These are phyloP conservation scores for Gallinago paraguaiae DNA, from an alignment of 2,113 vertebrate genomes.

Conservation along the genomic window DNA sequence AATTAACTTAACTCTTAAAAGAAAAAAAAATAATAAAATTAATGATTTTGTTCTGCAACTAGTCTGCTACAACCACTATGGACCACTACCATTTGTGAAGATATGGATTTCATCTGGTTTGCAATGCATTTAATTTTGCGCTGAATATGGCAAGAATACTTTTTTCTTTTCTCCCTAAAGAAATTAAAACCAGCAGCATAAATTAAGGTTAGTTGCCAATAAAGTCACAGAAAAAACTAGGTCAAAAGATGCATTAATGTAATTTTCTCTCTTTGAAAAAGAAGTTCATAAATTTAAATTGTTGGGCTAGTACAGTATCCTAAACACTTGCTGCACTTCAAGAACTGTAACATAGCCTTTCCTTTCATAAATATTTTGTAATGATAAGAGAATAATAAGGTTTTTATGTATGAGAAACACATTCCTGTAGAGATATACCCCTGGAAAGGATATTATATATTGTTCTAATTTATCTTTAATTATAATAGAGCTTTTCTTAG, in stretches of 20 bases:
- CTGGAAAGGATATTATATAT: not conserved
- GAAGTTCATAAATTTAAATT: not conserved
- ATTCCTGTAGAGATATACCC: not conserved
- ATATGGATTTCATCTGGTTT: not conserved
- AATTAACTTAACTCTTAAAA: conserved; percentile 5
- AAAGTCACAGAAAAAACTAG: not conserved
- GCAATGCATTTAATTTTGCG: not conserved
- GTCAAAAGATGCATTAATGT: conserved; percentile 7
- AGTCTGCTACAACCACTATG: not conserved
- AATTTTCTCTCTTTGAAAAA: conserved; percentile 9
- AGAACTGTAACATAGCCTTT: not conserved
- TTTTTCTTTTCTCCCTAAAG: not conserved
- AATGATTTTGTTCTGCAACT: not conserved
- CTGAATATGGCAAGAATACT: not conserved
- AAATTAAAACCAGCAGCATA: not conserved
- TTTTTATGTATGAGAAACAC: not conserved
- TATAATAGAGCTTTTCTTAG: not conserved
- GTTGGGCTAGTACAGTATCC: not conserved
- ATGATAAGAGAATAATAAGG: not conserved
- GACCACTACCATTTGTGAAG: not conserved
- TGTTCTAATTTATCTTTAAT: not conserved
- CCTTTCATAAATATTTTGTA: not conserved
- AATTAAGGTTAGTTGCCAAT: not conserved
- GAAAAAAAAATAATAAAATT: not conserved
- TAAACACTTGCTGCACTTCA: not conserved